phyloP scores from a whole-genome alignment of 2,113 vertebrate genomes.

The Myotis davidii region DNA sequence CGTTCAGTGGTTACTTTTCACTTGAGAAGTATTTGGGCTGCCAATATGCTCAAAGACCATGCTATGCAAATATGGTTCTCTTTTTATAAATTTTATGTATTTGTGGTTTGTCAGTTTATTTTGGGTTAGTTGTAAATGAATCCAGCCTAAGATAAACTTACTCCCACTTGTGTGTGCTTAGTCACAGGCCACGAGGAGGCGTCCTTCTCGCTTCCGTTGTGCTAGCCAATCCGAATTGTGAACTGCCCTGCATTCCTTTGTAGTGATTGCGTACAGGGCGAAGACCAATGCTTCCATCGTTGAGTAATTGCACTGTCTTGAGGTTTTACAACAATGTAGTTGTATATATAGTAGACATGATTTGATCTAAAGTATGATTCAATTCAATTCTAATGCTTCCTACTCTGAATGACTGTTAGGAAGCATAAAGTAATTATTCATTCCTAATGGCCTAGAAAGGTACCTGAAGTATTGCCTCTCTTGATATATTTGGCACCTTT shows the following conservation, averaged over 20 bases:
- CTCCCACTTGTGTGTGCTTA: neutral
- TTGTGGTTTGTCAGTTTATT: neutral
- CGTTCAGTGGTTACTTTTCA: conserved; percentile 19
- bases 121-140: neutral
- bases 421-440: neutral
- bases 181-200: neutral
- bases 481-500: neutral
- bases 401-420: neutral
- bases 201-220: neutral
- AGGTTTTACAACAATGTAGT: neutral
- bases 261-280: neutral
- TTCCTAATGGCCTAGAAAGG: neutral
- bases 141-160: neutral
- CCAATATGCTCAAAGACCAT: neutral
- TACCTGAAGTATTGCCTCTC: neutral
- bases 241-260: neutral
- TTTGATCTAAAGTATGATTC: neutral
- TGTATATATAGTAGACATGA: neutral
- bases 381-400: neutral
- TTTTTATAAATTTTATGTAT: neutral
- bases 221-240: neutral
- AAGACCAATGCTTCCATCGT: neutral
- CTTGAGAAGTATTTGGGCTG: conserved; percentile 26
- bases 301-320: neutral
- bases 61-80: neutral